Evolutionary conservation across 2,888 invertebrate species (phyloP).

Genomic region (Dichetophora obliterata): DNA sequence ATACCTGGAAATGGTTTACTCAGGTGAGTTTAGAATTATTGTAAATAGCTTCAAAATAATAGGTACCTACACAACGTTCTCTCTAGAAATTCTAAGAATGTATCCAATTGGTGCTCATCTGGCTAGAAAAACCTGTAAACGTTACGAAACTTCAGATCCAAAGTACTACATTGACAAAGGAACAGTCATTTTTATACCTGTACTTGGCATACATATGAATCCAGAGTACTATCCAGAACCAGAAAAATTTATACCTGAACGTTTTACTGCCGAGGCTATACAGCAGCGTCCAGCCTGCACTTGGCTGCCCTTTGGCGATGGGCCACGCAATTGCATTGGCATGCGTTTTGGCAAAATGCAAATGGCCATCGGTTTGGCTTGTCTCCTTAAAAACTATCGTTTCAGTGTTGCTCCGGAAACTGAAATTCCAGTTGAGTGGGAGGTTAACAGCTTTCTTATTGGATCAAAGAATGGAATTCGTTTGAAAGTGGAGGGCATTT

Average conservation of each 20-base stretch:
- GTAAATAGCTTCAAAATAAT: constrained; percentile 52
- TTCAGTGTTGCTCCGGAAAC: constrained; percentile 44
- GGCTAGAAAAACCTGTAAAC: constrained; percentile 71
- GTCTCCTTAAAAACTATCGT: constrained; percentile 45
- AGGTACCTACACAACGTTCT: neutral
- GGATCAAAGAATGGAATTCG: constrained; percentile 39
- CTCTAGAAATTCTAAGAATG: constrained; percentile 71
- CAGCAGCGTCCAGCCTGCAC: constrained; percentile 56
- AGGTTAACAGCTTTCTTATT: constrained; percentile 35
- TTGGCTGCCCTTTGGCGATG: constrained; percentile 63
- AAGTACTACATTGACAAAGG: constrained; percentile 69
- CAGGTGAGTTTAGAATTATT: constrained; percentile 59
- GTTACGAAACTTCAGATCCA: constrained; percentile 71
- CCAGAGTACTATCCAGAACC: constrained; percentile 69
- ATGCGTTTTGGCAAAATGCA: constrained; percentile 64
- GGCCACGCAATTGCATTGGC: constrained; percentile 64
- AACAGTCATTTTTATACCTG: too few species aligned
- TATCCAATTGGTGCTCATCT: constrained; percentile 72
- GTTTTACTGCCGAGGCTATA: constrained; percentile 65
- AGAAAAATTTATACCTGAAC: constrained; percentile 69
- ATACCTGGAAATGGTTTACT: constrained; percentile 70
- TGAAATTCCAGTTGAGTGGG: constrained; percentile 42
- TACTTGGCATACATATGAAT: too few species aligned
- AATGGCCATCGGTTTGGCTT: constrained; percentile 55
- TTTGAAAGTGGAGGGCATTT: constrained; percentile 44